A percentile compares a stretch with the other conserved stretches of the same genome.
Conservation (phyloP, 2,113 vertebrate genomes). For the Scartelaos histophorus region DNA sequence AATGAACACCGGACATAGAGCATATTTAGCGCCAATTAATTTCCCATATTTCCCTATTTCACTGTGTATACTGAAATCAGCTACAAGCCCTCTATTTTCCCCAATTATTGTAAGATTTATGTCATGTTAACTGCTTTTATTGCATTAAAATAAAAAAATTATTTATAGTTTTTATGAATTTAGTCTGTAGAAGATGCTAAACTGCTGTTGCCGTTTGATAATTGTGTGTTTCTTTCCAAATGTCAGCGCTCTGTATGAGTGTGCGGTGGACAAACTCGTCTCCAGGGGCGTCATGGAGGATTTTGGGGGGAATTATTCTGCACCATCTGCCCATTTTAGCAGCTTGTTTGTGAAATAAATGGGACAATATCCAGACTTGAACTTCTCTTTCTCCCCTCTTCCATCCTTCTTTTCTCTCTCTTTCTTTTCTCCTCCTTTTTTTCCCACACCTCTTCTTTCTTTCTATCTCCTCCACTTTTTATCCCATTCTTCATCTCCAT, state of each 20-base stretch:
- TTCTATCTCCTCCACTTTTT: no score
- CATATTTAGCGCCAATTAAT: no score
- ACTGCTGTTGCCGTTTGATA: background rate
- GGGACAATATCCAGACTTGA: slow-evolving; percentile 1
- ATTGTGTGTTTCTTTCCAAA: background rate
- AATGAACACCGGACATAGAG: no score
- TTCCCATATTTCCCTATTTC: no score
- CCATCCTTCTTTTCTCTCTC: background rate
- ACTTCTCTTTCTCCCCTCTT: slow-evolving; percentile 17
- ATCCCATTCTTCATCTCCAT: no score
- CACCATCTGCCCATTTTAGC: slow-evolving; percentile 27
- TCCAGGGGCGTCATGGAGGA: background rate
- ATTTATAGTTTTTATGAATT: background rate
- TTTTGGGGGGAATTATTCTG: slow-evolving; percentile 12
- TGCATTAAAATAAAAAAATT: background rate
- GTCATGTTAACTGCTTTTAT: no score
- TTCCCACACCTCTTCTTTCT: no score
- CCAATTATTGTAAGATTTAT: no score
- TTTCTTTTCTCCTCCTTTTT: no score
- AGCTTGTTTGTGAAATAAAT: slow-evolving; percentile 20
- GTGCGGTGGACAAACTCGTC: slow-evolving; percentile 4
- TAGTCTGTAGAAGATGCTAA: background rate
- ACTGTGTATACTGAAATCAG: no score
- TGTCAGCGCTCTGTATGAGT: background rate
- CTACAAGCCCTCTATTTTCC: no score